Conservation (phyloP, 2,797 vertebrate species). For the Eremophila alpestris region DNA sequence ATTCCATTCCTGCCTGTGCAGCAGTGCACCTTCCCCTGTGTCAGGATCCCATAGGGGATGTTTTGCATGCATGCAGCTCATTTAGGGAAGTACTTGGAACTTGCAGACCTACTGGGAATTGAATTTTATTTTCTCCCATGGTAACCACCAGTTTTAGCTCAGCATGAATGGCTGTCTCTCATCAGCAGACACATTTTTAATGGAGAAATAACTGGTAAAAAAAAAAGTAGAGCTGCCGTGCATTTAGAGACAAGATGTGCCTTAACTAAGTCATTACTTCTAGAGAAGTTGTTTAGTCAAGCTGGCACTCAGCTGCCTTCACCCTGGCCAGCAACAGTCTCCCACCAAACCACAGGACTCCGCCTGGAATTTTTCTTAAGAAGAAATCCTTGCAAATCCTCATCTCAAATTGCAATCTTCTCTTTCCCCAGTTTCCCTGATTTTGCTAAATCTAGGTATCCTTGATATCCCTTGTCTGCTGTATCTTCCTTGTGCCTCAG, state of each 20-base stretch:
- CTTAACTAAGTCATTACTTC: not conserved
- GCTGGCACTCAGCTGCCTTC: not conserved
- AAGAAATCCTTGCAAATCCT: conserved; percentile 17
- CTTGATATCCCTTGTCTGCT: not conserved
- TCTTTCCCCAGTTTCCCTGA: not conserved
- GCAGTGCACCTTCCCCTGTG: not conserved
- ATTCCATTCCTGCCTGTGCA: not conserved
- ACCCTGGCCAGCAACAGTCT: not conserved
- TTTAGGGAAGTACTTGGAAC: not conserved
- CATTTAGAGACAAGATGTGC: not conserved
- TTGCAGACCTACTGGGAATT: not conserved
- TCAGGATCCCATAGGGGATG: not conserved
- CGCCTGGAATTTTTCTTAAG: not conserved
- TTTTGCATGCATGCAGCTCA: not conserved
- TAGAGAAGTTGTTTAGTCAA: not conserved
- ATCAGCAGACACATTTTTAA: not conserved
- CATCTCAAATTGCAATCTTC: not conserved
- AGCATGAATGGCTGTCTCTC: not conserved
- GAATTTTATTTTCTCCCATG: not conserved
- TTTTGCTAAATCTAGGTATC: conserved; percentile 14
- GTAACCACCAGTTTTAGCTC: not conserved
- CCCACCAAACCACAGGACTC: not conserved
- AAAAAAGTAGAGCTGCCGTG: not conserved
- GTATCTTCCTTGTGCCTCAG: not conserved
- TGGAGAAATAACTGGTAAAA: not conserved